Percentiles rank a stretch among this genome's conserved stretches.
These are phyloP conservation scores for Chelon labrosus DNA, from an alignment of 2,797 vertebrate genomes.

Conservation along the genomic window DNA sequence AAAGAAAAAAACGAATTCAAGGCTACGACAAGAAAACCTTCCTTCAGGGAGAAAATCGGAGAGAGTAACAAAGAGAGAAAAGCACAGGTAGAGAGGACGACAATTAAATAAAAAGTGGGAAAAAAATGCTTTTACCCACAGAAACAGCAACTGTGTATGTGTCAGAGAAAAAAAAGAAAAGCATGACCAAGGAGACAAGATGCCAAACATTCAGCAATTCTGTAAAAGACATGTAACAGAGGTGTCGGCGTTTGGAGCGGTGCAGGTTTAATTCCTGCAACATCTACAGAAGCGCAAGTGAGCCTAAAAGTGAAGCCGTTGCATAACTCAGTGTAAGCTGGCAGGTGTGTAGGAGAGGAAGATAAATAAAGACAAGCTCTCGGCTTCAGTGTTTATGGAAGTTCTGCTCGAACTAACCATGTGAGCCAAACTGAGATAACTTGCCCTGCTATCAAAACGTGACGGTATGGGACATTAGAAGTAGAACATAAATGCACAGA, in stretches of 20 bases:
- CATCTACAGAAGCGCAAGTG: slow-evolving; percentile 3
- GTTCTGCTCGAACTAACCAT: slow-evolving; percentile 4
- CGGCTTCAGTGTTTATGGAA: neutral
- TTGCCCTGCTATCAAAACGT: neutral
- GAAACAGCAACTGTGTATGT: slow-evolving; percentile 12
- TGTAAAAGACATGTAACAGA: slow-evolving; percentile 2
- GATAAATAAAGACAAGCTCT: slow-evolving; percentile 5
- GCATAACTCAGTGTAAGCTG: slow-evolving; percentile 1
- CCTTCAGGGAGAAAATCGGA: neutral
- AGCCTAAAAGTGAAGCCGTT: slow-evolving; percentile 11
- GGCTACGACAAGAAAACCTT: slow-evolving; percentile 4
- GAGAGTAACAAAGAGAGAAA: neutral
- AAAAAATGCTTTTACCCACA: slow-evolving; percentile 6
- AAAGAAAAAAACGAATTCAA: slow-evolving; percentile 29
- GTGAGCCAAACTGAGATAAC: slow-evolving; percentile 11
- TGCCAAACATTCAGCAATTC: slow-evolving; percentile 8
- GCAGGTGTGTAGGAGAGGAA: slow-evolving; percentile 21
- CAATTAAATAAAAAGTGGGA: slow-evolving; percentile 19
- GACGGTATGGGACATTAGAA: neutral
- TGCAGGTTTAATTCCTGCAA: slow-evolving; percentile 24
- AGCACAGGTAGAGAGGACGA: neutral
- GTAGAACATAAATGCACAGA: neutral
- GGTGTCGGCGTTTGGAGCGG: slow-evolving; percentile 6
- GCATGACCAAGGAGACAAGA: neutral
- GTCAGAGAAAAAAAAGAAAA: slow-evolving; percentile 1